A percentile compares a stretch with the other conserved stretches of the same genome.
Conservation (phyloP, 2,113 vertebrate genomes). For the Panthera leo region DNA sequence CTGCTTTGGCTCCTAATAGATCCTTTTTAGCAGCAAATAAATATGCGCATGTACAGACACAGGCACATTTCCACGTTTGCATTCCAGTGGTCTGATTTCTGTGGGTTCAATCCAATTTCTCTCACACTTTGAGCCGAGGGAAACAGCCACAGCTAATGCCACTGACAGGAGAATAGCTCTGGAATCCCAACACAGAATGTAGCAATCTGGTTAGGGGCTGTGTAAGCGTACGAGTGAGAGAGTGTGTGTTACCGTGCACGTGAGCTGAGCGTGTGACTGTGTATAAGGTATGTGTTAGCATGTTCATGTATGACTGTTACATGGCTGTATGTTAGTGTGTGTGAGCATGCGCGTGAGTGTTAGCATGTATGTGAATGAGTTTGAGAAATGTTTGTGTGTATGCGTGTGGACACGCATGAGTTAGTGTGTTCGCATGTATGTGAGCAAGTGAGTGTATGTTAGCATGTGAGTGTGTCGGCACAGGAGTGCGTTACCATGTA, state of each 20-base stretch:
- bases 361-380: background rate
- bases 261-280: too few species aligned
- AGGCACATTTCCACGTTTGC: background rate
- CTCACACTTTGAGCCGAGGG: background rate
- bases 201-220: background rate
- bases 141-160: background rate
- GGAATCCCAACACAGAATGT: background rate
- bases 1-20: background rate
- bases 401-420: background rate
- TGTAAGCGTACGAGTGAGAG: background rate
- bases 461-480: background rate
- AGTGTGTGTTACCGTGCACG: background rate
- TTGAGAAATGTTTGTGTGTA: background rate
- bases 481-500: background rate
- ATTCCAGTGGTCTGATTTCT: background rate
- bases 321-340: background rate
- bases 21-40: background rate
- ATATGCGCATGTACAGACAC: background rate
- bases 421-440: background rate
- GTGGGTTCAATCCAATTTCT: background rate
- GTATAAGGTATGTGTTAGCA: background rate
- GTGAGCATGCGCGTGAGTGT: background rate
- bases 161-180: background rate
- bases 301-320: background rate
- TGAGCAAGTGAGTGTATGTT: too few species aligned